Evolutionary conservation across 2,113 vertebrate genomes (phyloP), one percentile per base, ranked within the genome.

Genomic region (Zosterops lateralis): DNA sequence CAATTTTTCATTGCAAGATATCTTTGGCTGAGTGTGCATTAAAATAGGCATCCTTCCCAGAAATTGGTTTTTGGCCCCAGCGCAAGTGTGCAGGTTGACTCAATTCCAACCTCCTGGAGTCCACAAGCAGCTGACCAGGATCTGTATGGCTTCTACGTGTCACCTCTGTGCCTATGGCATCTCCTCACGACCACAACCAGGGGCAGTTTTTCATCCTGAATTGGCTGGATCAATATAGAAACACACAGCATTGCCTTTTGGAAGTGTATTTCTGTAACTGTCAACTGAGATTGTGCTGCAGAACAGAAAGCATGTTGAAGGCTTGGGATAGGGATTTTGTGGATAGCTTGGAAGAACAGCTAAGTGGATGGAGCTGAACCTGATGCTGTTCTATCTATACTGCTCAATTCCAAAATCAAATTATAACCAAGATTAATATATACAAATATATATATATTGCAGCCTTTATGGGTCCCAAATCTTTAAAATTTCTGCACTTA

Each of bases 171-270:
- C 36, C 21, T 14, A 14, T 0, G 0, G 10, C 14, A 20, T 12
- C 9, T 4, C 5, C 7, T 8, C 12, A 9, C 6, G 19, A 34
- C 17, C 31, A 57, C 17, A 61, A 10, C 1, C 29, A 29, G 6
- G 0, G 8, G 7, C 18, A 62, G n/a, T 29, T 78, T 64, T 68
- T 51, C 14, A 18, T 14, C 5, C 40, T 47, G 42, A 76, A 40
- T 9, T 25, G 13, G 2, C 6, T n/a, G 10, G 82, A 75, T 51
- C 4, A 1, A 29, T 17, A 9, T 1, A 18, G 68, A 73, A 73
- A 56, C 9, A 25, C 8, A 21, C 1, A 45, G 3, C 0, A 0
- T 3, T 72, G 28, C 3, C n/a, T 53, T 17, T 74, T 77, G 4
- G 5, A 76, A 42, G 3, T 2, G 7, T 31, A 15, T 65, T 79